These are phyloP conservation scores for Drosophila oshimai DNA, from an alignment of 1,140 invertebrate genomes.

Conservation along the genomic window DNA sequence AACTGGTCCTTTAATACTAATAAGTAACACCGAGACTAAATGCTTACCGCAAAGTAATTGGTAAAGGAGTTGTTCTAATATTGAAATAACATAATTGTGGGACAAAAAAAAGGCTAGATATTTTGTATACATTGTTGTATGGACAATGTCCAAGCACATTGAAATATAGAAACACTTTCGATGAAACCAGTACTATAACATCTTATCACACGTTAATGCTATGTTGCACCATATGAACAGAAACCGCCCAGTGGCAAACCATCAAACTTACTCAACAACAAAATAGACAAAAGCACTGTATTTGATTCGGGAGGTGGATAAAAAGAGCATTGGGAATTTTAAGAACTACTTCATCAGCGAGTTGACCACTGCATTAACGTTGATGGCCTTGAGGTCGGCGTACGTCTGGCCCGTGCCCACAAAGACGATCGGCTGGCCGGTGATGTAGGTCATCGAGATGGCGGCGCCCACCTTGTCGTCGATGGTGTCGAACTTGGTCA, in stretches of 20 bases:
- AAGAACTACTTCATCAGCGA: slow-evolving; percentile 95
- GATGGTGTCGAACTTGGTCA: slow-evolving; percentile 99
- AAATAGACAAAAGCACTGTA: slow-evolving; percentile 25
- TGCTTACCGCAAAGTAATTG: no score
- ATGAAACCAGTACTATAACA: no score
- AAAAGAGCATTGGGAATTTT: slow-evolving; percentile 23
- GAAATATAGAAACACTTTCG: no score
- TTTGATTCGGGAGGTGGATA: slow-evolving; percentile 19
- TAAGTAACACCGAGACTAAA: no score
- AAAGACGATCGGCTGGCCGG: slow-evolving; percentile 99
- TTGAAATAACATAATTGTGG: no score
- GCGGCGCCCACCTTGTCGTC: slow-evolving; percentile 99
- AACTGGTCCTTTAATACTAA: no score
- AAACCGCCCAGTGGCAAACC: not conserved
- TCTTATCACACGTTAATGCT: not conserved
- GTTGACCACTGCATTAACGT: slow-evolving; percentile 98
- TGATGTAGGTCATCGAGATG: slow-evolving; percentile 99
- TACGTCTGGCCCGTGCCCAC: slow-evolving; percentile 99
- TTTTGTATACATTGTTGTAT: no score
- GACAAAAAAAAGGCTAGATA: no score
- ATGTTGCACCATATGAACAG: not conserved
- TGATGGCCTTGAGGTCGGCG: slow-evolving; percentile 97
- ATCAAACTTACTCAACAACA: slow-evolving; percentile 19
- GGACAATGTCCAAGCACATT: no score
- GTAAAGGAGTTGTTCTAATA: no score